Percentiles rank a stretch among this genome's conserved stretches.
phyloP scores from a whole-genome alignment of 2,113 vertebrate genomes.

The Brienomyrus brachyistius region DNA sequence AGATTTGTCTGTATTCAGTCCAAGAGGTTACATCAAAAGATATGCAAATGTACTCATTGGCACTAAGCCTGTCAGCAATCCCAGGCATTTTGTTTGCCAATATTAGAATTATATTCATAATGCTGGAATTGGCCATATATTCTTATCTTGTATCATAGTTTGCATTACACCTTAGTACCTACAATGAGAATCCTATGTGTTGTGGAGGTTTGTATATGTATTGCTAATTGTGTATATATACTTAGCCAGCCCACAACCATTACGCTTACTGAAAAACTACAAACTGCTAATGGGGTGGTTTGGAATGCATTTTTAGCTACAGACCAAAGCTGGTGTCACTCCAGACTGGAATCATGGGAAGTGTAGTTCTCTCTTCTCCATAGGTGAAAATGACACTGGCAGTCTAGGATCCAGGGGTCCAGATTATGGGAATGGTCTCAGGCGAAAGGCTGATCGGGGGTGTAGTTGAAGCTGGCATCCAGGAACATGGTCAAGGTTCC shows the following conservation, averaged over 20 bases:
- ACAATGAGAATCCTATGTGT: not conserved
- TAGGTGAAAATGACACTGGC: not conserved
- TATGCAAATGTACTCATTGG: too few species aligned
- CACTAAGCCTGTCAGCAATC: too few species aligned
- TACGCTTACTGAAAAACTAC: not conserved
- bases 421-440: constrained; percentile 38
- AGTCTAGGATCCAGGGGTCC: not conserved
- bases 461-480: constrained; percentile 78
- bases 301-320: constrained; percentile 3
- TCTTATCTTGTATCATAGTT: too few species aligned
- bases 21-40: too few species aligned
- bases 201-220: not conserved
- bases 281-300: not conserved
- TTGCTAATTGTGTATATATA: not conserved
- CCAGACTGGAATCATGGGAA: constrained; percentile 22
- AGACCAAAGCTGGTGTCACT: not conserved
- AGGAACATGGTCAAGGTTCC: constrained; percentile 81
- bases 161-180: not conserved
- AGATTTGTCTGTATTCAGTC: too few species aligned
- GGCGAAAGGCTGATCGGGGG: constrained; percentile 73
- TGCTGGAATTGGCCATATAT: too few species aligned
- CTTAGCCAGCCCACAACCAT: not conserved
- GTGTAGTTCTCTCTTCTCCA: constrained; percentile 2
- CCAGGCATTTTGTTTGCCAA: too few species aligned
- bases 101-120: too few species aligned